Conservation (phyloP, 2,113 vertebrate species). For the Conger conger region DNA sequence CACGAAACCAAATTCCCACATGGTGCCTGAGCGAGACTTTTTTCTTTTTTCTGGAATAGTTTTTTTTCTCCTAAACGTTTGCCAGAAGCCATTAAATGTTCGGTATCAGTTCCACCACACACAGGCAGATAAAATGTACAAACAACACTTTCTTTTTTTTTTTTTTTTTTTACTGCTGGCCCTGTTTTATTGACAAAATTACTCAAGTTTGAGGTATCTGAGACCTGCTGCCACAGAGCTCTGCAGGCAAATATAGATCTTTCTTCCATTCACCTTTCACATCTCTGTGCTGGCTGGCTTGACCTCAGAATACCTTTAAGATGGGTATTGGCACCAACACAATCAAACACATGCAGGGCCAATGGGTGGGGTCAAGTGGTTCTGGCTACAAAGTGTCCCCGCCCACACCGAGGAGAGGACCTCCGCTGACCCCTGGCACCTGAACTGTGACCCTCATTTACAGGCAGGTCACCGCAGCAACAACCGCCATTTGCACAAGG, state of each 20-base stretch:
- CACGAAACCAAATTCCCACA: background rate
- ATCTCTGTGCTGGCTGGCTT: constrained; percentile 67
- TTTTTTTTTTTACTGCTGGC: background rate
- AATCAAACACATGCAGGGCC: constrained; percentile 73
- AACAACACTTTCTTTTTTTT: background rate
- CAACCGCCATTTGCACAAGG: constrained; percentile 76
- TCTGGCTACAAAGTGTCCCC: constrained; percentile 55
- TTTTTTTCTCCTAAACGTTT: background rate
- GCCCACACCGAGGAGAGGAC: constrained; percentile 50
- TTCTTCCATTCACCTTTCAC: constrained; percentile 74
- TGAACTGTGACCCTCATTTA: constrained; percentile 76
- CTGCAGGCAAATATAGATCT: constrained; percentile 67
- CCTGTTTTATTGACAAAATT: constrained; percentile 34
- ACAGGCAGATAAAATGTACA: background rate
- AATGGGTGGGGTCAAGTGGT: constrained; percentile 62
- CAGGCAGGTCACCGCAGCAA: constrained; percentile 72
- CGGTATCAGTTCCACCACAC: background rate
- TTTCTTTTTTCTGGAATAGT: no score
- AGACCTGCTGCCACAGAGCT: constrained; percentile 63
- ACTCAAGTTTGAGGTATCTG: constrained; percentile 65
- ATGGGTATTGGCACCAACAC: constrained; percentile 71
- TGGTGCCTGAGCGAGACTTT: background rate
- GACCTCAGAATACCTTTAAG: constrained; percentile 64
- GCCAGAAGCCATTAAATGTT: background rate
- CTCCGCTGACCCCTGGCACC: constrained; percentile 64